Evolutionary conservation across 2,113 vertebrate species (phyloP).

Genomic region (Haemorhous mexicanus): DNA sequence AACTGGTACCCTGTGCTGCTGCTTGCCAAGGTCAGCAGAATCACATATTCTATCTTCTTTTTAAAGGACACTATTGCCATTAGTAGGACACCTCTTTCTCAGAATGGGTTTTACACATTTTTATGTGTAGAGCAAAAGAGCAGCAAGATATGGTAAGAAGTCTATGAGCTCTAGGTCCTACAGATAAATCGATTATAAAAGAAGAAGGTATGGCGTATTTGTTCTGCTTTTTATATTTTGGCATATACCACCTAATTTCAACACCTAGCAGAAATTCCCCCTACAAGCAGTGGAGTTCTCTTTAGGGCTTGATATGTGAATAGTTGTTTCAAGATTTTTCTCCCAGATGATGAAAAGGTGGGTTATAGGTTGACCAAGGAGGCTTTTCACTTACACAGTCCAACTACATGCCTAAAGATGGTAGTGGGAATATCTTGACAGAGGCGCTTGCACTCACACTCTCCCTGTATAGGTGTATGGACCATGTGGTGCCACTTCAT

Average conservation of each 20-base stretch:
- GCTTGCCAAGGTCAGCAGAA: not conserved
- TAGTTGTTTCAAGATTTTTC: not conserved
- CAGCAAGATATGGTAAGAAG: not conserved
- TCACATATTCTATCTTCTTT: accelerated
- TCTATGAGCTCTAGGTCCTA: not conserved
- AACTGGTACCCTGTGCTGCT: not conserved
- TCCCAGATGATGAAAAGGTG: not conserved
- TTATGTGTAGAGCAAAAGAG: not conserved
- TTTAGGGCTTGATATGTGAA: not conserved
- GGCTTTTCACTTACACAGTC: not conserved
- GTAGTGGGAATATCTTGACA: not conserved
- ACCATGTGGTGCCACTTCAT: not conserved
- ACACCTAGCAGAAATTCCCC: not conserved
- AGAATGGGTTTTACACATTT: not conserved
- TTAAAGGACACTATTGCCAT: not conserved
- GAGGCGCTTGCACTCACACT: not conserved
- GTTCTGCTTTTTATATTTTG: not conserved
- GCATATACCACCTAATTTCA: not conserved
- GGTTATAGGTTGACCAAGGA: not conserved
- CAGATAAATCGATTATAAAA: not conserved
- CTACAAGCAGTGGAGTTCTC: not conserved
- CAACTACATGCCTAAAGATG: not conserved
- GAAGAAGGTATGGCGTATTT: not conserved
- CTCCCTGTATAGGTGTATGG: not conserved
- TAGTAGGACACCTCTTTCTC: not conserved